Evolutionary conservation across 2,888 invertebrate species (phyloP).

Genomic region (Lymantria monacha): DNA sequence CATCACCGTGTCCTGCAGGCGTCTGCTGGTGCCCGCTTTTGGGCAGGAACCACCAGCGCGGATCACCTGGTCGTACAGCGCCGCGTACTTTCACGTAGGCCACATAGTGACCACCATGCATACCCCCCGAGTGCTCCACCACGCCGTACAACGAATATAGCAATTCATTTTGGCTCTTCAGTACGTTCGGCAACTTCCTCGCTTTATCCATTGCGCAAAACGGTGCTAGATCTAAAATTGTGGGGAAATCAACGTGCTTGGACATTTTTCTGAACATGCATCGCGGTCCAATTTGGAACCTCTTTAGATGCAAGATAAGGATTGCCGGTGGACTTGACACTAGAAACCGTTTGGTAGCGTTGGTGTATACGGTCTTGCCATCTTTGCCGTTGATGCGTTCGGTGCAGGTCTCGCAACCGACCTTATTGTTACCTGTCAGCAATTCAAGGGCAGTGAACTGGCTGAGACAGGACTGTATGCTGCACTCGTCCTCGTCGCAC

Average conservation of each 20-base stretch:
- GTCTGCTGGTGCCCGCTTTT: slow-evolving; percentile 80
- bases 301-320: slow-evolving; percentile 96
- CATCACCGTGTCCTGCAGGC: slow-evolving; percentile 58
- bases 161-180: slow-evolving; percentile 85
- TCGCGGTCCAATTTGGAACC: slow-evolving; percentile 92
- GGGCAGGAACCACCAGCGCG: slow-evolving; percentile 88
- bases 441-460: slow-evolving; percentile 96
- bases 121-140: slow-evolving; percentile 96
- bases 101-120: slow-evolving; percentile 93
- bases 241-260: slow-evolving; percentile 93
- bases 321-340: slow-evolving; percentile 96
- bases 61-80: slow-evolving; percentile 83
- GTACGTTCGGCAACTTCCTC: slow-evolving; percentile 83
- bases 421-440: slow-evolving; percentile 95
- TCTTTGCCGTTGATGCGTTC: slow-evolving; percentile 85
- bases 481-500: slow-evolving; percentile 90
- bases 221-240: slow-evolving; percentile 92
- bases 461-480: slow-evolving; percentile 93
- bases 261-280: slow-evolving; percentile 91
- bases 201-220: slow-evolving; percentile 90
- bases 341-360: slow-evolving; percentile 92
- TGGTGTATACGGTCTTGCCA: slow-evolving; percentile 89
- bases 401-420: slow-evolving; percentile 95
- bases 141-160: slow-evolving; percentile 96
- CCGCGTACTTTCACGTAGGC: slow-evolving; percentile 96